Conservation (phyloP, 1,140 invertebrate species). For the Notospermus geniculatus region DNA sequence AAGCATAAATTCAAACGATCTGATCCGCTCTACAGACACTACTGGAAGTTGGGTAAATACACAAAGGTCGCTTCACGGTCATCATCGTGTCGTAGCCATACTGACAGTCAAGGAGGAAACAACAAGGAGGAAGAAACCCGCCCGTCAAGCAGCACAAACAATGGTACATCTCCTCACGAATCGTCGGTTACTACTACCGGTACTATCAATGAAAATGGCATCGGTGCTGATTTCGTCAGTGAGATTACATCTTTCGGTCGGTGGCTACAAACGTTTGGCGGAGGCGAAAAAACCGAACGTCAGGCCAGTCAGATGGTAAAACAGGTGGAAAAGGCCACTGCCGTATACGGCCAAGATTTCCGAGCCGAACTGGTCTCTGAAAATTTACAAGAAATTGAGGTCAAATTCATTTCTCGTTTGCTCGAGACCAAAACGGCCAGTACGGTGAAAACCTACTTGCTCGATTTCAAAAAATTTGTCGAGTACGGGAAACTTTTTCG, state of each 20-base stretch:
- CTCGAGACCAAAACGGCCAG: background rate
- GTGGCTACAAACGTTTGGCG: conserved; percentile 1
- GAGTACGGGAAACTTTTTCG: background rate
- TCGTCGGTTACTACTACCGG: too few relatives aligned
- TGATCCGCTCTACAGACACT: background rate
- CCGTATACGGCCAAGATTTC: background rate
- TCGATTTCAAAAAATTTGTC: too few relatives aligned
- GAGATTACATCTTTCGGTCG: conserved; percentile 1
- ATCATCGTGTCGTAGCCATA: background rate
- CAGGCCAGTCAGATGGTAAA: background rate
- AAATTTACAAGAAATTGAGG: background rate
- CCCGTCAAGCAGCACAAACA: background rate
- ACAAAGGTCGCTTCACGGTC: background rate
- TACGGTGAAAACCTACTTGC: conserved; percentile 1
- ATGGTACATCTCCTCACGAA: background rate
- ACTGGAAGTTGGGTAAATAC: background rate
- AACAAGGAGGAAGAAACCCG: background rate
- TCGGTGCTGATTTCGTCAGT: background rate
- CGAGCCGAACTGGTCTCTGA: background rate
- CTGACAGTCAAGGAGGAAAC: background rate
- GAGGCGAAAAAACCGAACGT: background rate
- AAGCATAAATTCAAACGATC: conserved; percentile 3
- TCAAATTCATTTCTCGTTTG: background rate
- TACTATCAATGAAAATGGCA: background rate
- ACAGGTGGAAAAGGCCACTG: background rate